Evolutionary conservation across 2,113 vertebrate genomes (phyloP).

Genomic region (Chaetodon auriga): DNA sequence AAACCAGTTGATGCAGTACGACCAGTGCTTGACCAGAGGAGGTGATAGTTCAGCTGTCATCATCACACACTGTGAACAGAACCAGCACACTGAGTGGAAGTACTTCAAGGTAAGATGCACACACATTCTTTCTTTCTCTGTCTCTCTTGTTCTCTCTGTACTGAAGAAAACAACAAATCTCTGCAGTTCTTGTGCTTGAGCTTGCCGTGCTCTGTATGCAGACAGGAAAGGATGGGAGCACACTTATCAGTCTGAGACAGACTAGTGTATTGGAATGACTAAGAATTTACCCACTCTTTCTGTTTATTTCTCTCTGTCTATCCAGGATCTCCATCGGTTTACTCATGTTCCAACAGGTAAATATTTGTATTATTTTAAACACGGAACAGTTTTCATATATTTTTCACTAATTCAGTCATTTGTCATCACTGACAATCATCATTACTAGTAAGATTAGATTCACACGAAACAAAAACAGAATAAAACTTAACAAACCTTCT

Average conservation of each 20-base stretch:
- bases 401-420: not conserved
- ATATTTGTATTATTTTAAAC: slow-evolving; percentile 77
- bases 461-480: no score
- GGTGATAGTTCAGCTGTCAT: slow-evolving; percentile 89
- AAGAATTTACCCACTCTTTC: not conserved
- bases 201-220: slow-evolving; percentile 1
- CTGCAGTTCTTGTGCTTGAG: not conserved
- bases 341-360: slow-evolving; percentile 91
- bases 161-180: not conserved
- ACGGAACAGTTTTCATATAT: not conserved
- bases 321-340: slow-evolving; percentile 92
- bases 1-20: slow-evolving; percentile 97
- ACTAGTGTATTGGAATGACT: not conserved
- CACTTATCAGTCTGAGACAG: not conserved
- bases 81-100: slow-evolving; percentile 94
- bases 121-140: not conserved
- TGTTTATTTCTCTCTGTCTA: slow-evolving; percentile 16
- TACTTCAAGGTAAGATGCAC: slow-evolving; percentile 93
- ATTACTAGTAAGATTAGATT: not conserved
- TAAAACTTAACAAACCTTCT: no score
- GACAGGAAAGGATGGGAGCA: not conserved
- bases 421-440: not conserved
- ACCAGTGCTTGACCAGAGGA: slow-evolving; percentile 94
- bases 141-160: no score
- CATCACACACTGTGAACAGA: slow-evolving; percentile 94